Base-by-base conservation (phyloP, 1,140 invertebrate genomes). In the Andrena cerasifolii region DNA sequence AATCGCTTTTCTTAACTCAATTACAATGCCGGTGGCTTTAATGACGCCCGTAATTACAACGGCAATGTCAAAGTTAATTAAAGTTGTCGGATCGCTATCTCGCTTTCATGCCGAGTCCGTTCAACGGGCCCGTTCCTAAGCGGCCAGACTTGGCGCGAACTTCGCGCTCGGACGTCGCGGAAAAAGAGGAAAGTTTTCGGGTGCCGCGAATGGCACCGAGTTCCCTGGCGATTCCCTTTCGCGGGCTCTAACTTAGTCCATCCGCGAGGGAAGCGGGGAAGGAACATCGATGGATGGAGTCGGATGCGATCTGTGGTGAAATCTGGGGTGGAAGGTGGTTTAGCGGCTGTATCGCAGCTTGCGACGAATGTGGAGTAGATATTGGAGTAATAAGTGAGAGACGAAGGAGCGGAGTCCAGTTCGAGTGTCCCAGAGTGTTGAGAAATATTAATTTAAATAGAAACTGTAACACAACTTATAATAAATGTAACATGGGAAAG, bases 51-150 rank as follows among this genome's bases (percentile, higher is more conserved):
- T 79, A 85, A 85, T 85, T 85, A 82, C 79, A 75, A 54, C 83
- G 83, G 84, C 84, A 85, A 85, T 85, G 84, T 85, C 84, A 85
- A 85, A 85, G 84, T 85, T 85, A 85, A 85, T 85, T 85, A 85
- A 85, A 85, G 74, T 85, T 84, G 84, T 85, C 75, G 84, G 84
- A 85, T 85, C 79, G 75, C 83, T 84, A 85, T 85, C 84, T 84
- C 54, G 84, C 82, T 85, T 85, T 85, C 84, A 78, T 85, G 84
- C 70, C 70, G 82, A 78, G 61, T 72, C 72, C 78, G 58, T 56
- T 78, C 82, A 67, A 43, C 80, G 80, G n/a, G 36, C 36, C 36
- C 28, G 36, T 83, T 84, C 66, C 75, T 40, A 63, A 66, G 53
- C 31, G 59, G 28, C 43, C 66, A 54, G 67, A 66, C 61, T 66